Evolutionary conservation across 35 echinoderm and acorn worm species (phyloP), one percentile per base, ranked within the genome.

Genomic region (Eucidaris tribuloides): DNA sequence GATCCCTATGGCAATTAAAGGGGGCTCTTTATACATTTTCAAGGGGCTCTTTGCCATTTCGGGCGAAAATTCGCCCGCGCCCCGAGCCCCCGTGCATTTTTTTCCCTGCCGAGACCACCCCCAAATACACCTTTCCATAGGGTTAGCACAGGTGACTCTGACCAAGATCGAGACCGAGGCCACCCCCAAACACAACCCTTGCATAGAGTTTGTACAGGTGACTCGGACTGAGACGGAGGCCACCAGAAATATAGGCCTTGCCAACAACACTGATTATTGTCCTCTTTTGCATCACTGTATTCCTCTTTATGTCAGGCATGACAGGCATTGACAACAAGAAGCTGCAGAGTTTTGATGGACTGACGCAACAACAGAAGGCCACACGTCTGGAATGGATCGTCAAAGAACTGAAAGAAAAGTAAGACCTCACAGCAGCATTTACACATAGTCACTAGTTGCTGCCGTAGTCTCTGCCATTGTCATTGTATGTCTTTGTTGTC

Each of bases 281-380:
- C 11, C 57, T 4, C 11, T 4, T 59, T 59, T 59, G 29, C 6
- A 42, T 65, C 42, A 19, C 23, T 5, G 33, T 44, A 19, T 80
- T 58, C 11, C 37, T 60, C 45, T 63, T 24, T 23, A 15, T 60
- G 77, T 24, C 71, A 97, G 94, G 94, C 82, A 59, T 97, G 76
- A 97, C 94, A 3, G 94, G 94, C 19, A 89, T 97, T 42, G 94
- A 97, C 39, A 97, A 97, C 52, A 97, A 93, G 46, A 97, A 89
- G 46, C 74, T 97, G 20, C 89, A 97, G 62, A 97, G 90, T 63
- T 93, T 97, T 97, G 94, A 97, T 83, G 94, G 89, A 15, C 63
- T 97, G 39, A 97, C 94, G 4, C 94, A 92, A 60, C 89, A 92
- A 71, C 94, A 97, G 82, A 97, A 97, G 31, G 77, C 76, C 5